A percentile compares a stretch with the other conserved stretches of the same genome.
Conservation (phyloP, 2,113 vertebrate genomes). For the Alaudala cheleensis region DNA sequence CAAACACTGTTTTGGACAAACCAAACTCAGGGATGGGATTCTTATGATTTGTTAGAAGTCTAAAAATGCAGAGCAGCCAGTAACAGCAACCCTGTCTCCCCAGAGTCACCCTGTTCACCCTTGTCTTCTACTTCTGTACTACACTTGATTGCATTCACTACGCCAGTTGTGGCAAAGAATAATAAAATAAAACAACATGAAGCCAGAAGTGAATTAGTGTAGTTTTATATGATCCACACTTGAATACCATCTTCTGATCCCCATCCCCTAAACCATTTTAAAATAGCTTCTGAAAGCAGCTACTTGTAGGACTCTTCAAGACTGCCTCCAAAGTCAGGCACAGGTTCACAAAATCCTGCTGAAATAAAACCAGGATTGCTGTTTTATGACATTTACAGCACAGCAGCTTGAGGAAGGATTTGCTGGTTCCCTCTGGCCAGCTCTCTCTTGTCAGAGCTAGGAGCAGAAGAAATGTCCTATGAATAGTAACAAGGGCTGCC, state of each 20-base stretch:
- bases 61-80: background rate
- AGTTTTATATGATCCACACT: background rate
- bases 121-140: background rate
- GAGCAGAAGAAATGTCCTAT: slow-evolving; percentile 12
- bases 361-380: slow-evolving; percentile 36
- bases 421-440: slow-evolving; percentile 27
- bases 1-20: background rate
- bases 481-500: slow-evolving; percentile 4
- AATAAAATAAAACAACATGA: background rate
- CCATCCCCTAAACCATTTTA: background rate
- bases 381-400: slow-evolving; percentile 48
- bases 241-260: background rate
- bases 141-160: background rate
- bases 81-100: background rate
- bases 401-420: slow-evolving; percentile 37
- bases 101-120: background rate
- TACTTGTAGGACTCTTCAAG: background rate
- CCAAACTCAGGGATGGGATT: background rate
- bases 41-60: background rate
- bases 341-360: slow-evolving; percentile 5
- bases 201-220: background rate
- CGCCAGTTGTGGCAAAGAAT: background rate
- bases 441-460: background rate
- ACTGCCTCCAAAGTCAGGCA: background rate
- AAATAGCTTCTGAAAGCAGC: background rate